A percentile compares a stretch with the other conserved stretches of the same genome.
phyloP scores from a whole-genome alignment of 1,140 invertebrate genomes.

The Panagrolaimus sp. region DNA sequence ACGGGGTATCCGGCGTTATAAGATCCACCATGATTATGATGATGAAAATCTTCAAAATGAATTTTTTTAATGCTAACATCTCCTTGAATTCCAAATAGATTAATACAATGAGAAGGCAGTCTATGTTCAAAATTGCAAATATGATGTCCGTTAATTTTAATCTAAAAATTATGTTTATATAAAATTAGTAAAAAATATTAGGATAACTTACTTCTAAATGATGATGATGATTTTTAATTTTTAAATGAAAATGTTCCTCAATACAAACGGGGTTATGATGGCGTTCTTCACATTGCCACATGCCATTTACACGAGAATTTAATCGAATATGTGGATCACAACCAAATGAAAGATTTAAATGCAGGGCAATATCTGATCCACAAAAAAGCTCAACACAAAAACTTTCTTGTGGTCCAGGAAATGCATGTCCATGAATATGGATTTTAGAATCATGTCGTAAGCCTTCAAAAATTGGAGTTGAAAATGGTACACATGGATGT shows the following conservation, averaged over 20 bases:
- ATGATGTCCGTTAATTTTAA: conserved; percentile 1
- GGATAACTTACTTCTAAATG: neutral
- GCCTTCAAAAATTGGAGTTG: conserved; percentile 8
- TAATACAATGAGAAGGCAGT: neutral
- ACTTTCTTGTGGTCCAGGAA: neutral
- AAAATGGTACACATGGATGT: conserved; percentile 9
- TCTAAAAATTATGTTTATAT: neutral
- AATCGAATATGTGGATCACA: conserved; percentile 8
- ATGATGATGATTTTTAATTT: conserved; percentile 13
- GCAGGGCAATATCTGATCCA: conserved; percentile 7
- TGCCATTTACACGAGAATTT: neutral
- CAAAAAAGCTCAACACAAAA: neutral
- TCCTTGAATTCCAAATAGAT: conserved; percentile 3
- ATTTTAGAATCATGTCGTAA: neutral
- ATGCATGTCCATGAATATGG: conserved; percentile 12
- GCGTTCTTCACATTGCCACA: neutral
- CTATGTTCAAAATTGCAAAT: neutral
- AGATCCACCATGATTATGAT: neutral
- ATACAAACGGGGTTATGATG: conserved; percentile 5
- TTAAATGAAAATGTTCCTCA: conserved; percentile 8
- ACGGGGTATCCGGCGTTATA: neutral
- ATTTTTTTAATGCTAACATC: conserved; percentile 1
- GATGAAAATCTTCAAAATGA: conserved; percentile 12
- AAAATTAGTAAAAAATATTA: neutral
- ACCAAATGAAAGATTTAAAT: conserved; percentile 2